These are phyloP conservation scores for Rhabditoides inermis DNA, from an alignment of 2,888 invertebrate species.

Conservation along the genomic window DNA sequence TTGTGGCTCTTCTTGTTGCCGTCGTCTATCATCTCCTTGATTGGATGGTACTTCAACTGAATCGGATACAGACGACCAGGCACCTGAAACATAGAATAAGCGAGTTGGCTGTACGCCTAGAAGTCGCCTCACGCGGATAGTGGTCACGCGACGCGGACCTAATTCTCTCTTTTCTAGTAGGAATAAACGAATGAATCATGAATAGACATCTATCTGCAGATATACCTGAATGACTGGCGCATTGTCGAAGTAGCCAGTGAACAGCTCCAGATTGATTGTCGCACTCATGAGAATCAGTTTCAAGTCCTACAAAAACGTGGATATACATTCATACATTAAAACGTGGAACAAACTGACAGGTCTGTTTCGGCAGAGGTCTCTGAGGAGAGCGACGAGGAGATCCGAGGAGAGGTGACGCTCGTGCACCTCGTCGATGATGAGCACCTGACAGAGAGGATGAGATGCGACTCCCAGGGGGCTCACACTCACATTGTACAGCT, in stretches of 20 bases:
- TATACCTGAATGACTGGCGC: slow-evolving; percentile 72
- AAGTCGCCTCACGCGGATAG: no score
- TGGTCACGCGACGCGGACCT: no score
- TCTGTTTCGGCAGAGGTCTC: slow-evolving; percentile 69
- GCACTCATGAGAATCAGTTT: slow-evolving; percentile 93
- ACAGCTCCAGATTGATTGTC: slow-evolving; percentile 91
- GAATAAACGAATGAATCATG: neutral
- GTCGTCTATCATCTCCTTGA: slow-evolving; percentile 47
- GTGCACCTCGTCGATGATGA: slow-evolving; percentile 93
- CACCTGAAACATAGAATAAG: slow-evolving; percentile 65
- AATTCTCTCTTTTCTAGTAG: neutral
- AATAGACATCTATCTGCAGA: neutral
- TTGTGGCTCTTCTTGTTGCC: slow-evolving; percentile 62
- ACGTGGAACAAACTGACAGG: slow-evolving; percentile 52
- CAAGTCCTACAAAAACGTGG: slow-evolving; percentile 61
- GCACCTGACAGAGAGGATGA: slow-evolving; percentile 60
- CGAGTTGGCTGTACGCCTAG: no score
- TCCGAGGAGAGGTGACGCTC: slow-evolving; percentile 91
- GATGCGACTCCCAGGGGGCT: neutral
- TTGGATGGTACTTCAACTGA: slow-evolving; percentile 75
- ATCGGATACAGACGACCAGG: slow-evolving; percentile 91
- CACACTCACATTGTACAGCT: slow-evolving; percentile 29
- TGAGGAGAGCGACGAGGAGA: slow-evolving; percentile 83
- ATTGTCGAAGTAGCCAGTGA: slow-evolving; percentile 78
- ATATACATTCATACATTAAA: neutral